Conservation (phyloP, 2,888 invertebrate genomes). For the Pelosia muscerda region DNA sequence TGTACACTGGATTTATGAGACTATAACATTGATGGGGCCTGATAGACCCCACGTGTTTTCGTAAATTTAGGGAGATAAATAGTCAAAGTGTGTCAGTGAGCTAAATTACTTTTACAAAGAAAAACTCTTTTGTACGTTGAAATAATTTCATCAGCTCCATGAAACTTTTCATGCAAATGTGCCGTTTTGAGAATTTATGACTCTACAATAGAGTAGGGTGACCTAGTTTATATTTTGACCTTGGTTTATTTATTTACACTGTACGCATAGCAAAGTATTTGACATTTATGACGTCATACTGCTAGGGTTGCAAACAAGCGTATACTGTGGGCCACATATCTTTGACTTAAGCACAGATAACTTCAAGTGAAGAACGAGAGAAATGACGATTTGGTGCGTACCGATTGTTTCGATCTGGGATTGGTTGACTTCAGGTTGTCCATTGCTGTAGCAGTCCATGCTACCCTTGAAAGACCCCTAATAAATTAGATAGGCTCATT, state of each 20-base stretch:
- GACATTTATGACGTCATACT: too few relatives aligned
- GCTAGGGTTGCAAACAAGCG: neutral
- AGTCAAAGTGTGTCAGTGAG: neutral
- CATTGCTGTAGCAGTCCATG: too few relatives aligned
- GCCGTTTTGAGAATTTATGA: conserved; percentile 20
- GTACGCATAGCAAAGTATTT: neutral
- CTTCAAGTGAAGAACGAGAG: too few relatives aligned
- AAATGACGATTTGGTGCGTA: too few relatives aligned
- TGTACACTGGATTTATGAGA: too few relatives aligned
- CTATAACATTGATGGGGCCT: neutral
- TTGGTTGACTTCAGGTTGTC: too few relatives aligned
- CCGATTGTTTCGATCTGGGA: too few relatives aligned
- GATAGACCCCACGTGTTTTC: neutral
- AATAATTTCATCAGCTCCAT: conserved; percentile 12
- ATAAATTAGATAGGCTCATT: too few relatives aligned
- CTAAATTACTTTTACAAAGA: neutral
- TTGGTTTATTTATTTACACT: conserved; percentile 2
- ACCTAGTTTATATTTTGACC: conserved; percentile 11
- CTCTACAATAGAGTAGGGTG: neutral
- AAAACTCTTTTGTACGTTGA: conserved; percentile 5
- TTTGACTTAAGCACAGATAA: too few relatives aligned
- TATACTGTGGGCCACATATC: too few relatives aligned
- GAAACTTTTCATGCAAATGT: conserved; percentile 19
- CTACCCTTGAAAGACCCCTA: too few relatives aligned
- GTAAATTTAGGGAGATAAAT: neutral